Conservation (phyloP, 2,113 vertebrate genomes). For the Cryptotis parvus region DNA sequence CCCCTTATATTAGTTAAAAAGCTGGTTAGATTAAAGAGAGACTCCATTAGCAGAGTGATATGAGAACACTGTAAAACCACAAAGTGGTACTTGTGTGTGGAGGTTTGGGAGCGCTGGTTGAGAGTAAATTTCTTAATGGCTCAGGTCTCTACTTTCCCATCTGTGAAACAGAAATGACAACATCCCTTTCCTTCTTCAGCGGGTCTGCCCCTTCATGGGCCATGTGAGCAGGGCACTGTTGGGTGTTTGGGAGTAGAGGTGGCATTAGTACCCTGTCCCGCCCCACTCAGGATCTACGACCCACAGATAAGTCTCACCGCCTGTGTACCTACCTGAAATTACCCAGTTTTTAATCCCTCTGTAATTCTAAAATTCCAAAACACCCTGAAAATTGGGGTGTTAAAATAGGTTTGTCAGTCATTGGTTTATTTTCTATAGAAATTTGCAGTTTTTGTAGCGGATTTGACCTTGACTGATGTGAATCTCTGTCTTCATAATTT, state of each 20-base stretch:
- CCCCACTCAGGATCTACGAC: rapidly evolving
- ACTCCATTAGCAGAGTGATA: not conserved
- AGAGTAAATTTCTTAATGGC: not conserved
- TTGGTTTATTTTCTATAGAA: conserved; percentile 23
- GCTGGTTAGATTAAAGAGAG: not conserved
- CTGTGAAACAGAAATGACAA: not conserved
- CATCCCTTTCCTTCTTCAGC: not conserved
- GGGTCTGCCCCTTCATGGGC: no score
- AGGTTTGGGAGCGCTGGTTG: not conserved
- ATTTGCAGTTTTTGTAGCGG: conserved; percentile 30
- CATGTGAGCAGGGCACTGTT: rapidly evolving
- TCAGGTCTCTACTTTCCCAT: not conserved
- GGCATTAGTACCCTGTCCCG: no score
- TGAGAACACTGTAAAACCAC: not conserved
- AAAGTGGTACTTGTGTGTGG: not conserved
- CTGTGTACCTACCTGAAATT: not conserved
- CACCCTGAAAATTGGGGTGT: not conserved
- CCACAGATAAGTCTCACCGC: not conserved
- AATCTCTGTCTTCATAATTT: conserved; percentile 27
- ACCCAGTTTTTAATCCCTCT: not conserved
- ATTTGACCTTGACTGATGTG: not conserved
- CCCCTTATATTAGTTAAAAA: not conserved
- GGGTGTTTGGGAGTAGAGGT: no score
- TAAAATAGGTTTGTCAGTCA: not conserved
- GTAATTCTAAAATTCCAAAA: conserved; percentile 31